Evolutionary conservation across 2,888 invertebrate genomes (phyloP), one percentile per base, ranked within the genome.

Genomic region (Palloptera scutellata): DNA sequence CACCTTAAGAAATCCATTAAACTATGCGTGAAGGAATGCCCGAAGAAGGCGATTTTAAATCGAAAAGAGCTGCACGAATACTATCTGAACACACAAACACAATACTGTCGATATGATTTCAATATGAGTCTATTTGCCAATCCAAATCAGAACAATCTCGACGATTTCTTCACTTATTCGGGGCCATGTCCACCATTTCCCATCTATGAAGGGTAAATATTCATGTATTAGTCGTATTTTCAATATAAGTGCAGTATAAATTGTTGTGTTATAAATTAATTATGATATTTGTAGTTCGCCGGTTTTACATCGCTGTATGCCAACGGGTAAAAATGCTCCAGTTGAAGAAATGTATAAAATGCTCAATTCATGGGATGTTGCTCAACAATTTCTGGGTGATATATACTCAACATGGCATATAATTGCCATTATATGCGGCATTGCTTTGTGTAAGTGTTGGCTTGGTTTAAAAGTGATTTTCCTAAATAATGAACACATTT

Each of bases 11-110:
- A 90, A 70, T 92, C 95, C 0, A 84, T 95, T 17, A 94, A 95
- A 86, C 91, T 97, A 73, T 97, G 97, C 84, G 96, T 97, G 0
- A 92, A 93, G 77, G 86, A 92, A 83, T 97, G 97, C 82, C 97
- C 97, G 0, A 88, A 88, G 68, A 87, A 85, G 69, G 88, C 88
- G 40, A 81, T 97, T 75, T 84, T 84, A 1, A 86, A 86, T n/a
- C 84, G 91, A 9, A 79, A 85, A 40, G 94, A 95, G 57, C 86
- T 97, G 15, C 87, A 91, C 75, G 83, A 87, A 45, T 96, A 94
- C 86, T 92, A 92, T 78, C 85, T 85, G 67, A 87, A 89, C 71
- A 92, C 91, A 1, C 91, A 91, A 9, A 91, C 91, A 0, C 90
- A 90, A 78, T 87, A 96, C 51, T 97, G 97, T 83, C 89, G 90